Percentiles rank a stretch among this genome's conserved stretches.
phyloP scores from a whole-genome alignment of 1,140 invertebrate species.

The Eufriesea mexicana region DNA sequence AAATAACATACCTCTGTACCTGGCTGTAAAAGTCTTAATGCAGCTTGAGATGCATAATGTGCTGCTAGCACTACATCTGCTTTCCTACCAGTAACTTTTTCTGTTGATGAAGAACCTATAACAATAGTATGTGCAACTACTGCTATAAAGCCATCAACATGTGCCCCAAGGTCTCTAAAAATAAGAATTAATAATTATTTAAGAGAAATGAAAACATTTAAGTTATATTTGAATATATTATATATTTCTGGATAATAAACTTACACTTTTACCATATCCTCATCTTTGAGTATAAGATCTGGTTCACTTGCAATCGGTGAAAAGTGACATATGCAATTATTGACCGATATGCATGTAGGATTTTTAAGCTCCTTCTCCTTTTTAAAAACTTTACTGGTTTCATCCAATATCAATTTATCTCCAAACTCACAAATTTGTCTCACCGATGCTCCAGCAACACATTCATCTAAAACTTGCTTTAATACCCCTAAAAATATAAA shows the following conservation, averaged over 20 bases:
- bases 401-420: slow-evolving; percentile 93
- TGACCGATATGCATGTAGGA: slow-evolving; percentile 98
- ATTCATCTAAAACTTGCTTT: slow-evolving; percentile 94
- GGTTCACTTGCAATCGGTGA: slow-evolving; percentile 97
- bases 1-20: slow-evolving; percentile 90
- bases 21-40: slow-evolving; percentile 94
- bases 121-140: slow-evolving; percentile 98
- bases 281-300: slow-evolving; percentile 93
- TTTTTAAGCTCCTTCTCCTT: slow-evolving; percentile 99
- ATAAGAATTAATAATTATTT: slow-evolving; percentile 30
- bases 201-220: neutral
- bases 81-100: slow-evolving; percentile 91
- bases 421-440: slow-evolving; percentile 96
- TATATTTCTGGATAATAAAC: slow-evolving; percentile 70
- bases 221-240: neutral
- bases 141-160: slow-evolving; percentile 99
- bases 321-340: slow-evolving; percentile 99
- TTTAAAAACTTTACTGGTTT: slow-evolving; percentile 98
- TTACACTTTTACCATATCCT: slow-evolving; percentile 99
- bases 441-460: slow-evolving; percentile 93
- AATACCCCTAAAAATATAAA: slow-evolving; percentile 88
- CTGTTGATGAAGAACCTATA: slow-evolving; percentile 89
- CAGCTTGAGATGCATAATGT: slow-evolving; percentile 96
- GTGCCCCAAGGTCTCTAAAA: slow-evolving; percentile 96
- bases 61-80: slow-evolving; percentile 98